phyloP scores from a whole-genome alignment of 2,888 invertebrate species.

The Macroteleia sp. region DNA sequence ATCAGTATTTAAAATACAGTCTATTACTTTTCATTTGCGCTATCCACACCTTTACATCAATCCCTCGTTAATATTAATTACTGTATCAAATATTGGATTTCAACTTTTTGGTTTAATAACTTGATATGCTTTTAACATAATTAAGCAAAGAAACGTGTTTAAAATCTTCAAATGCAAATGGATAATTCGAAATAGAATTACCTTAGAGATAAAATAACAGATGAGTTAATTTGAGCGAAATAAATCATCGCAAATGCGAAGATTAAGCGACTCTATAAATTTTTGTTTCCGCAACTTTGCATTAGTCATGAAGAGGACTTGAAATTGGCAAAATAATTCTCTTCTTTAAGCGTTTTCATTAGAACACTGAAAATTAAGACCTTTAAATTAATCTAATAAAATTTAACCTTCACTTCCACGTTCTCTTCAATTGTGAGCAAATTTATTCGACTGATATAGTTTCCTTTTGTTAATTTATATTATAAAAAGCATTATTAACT shows the following conservation, averaged over 20 bases:
- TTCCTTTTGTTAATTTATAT: slow-evolving; percentile 22
- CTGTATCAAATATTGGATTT: no score
- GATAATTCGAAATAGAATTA: slow-evolving; percentile 15
- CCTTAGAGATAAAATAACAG: neutral
- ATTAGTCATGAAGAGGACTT: slow-evolving; percentile 44
- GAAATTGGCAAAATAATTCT: slow-evolving; percentile 49
- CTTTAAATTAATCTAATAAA: slow-evolving; percentile 42
- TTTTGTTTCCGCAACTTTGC: slow-evolving; percentile 25
- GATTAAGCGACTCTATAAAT: slow-evolving; percentile 47
- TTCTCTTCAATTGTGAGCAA: slow-evolving; percentile 17
- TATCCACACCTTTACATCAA: slow-evolving; percentile 28
- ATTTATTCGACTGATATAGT: slow-evolving; percentile 28
- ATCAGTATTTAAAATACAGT: slow-evolving; percentile 83
- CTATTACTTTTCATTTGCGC: slow-evolving; percentile 41
- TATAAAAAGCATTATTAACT: slow-evolving; percentile 21
- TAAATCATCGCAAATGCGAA: slow-evolving; percentile 33
- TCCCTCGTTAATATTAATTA: no score
- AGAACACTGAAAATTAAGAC: slow-evolving; percentile 27
- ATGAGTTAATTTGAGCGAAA: slow-evolving; percentile 25
- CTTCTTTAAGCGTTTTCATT: slow-evolving; percentile 43
- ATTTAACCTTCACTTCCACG: slow-evolving; percentile 32
- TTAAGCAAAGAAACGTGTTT: neutral
- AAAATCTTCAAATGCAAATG: neutral
- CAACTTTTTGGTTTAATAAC: no score
- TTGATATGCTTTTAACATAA: no score